phyloP scores from a whole-genome alignment of 2,888 invertebrate species.

The Heteropelma amictum region DNA sequence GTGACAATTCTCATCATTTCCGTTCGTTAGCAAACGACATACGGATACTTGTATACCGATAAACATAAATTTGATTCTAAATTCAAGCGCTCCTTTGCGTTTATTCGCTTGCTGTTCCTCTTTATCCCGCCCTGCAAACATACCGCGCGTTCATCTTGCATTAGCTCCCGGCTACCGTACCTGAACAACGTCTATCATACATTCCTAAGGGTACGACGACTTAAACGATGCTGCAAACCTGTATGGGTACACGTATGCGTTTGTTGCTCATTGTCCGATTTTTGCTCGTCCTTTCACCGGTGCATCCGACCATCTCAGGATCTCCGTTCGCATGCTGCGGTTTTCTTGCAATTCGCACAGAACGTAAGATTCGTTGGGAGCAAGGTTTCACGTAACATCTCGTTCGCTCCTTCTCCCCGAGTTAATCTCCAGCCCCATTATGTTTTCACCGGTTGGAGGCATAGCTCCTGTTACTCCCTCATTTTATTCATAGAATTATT shows the following conservation, averaged over 20 bases:
- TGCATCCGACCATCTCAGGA: conserved; percentile 14
- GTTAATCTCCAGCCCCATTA: background rate
- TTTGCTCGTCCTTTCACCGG: conserved; percentile 14
- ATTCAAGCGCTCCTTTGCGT: conserved; percentile 11
- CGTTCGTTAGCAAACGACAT: too few relatives aligned
- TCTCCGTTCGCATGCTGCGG: conserved; percentile 34
- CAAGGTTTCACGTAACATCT: background rate
- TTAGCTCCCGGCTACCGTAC: conserved; percentile 62
- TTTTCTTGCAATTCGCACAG: conserved; percentile 17
- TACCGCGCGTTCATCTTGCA: conserved; percentile 55
- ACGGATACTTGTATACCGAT: too few relatives aligned
- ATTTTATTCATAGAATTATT: conserved; percentile 63
- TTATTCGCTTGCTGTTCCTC: conserved; percentile 19
- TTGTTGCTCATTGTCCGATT: background rate
- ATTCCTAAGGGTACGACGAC: conserved; percentile 58
- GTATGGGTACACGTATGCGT: conserved; percentile 24
- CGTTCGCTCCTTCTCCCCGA: conserved; percentile 1
- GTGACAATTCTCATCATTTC: too few relatives aligned
- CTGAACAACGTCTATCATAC: conserved; percentile 74
- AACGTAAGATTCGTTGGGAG: background rate
- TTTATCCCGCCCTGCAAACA: conserved; percentile 14
- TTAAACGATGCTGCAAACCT: conserved; percentile 43
- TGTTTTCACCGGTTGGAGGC: conserved; percentile 31
- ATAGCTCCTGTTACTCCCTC: conserved; percentile 64
- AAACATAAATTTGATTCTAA: background rate